Evolutionary conservation across 64 coral and sea anemone species (phyloP), one percentile per base, ranked within the genome.

Genomic region (Platygyra sinensis): DNA sequence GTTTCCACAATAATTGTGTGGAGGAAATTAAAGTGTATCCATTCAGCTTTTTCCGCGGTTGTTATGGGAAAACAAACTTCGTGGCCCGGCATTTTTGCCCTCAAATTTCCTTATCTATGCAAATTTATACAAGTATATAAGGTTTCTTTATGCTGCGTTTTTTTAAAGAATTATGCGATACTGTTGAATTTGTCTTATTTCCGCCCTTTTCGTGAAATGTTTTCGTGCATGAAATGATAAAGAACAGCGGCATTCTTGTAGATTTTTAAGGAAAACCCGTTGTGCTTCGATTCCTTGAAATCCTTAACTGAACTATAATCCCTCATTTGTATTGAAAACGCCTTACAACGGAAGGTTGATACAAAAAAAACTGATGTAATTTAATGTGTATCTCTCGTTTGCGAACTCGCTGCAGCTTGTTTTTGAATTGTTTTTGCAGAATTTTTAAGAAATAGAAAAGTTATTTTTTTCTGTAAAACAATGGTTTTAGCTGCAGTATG

Each of bases 91-190:
- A 89, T 79, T 83, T 89, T 89, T 92, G 42, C 55, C 15, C 31
- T 4, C 25, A 49, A 30, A 52, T 83, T 93, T 63, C 52, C 90
- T 96, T 96, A 96, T 96, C 94, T 96, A 96, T 96, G 94, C 90
- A 89, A 96, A 96, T 90, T 86, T 75, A 60, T 87, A 61, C 30
- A 52, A 22, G 90, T 79, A 89, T 83, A 72, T 82, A 90, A 76
- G 67, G 61, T 75, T 80, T 88, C 75, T 91, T 84, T 75, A 51
- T 50, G 39, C 8, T 28, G 18, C 20, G 60, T 38, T 22, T 73
- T n/a, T 73, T 30, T 42, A 30, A 92, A 51, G 86, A 85, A 92
- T 92, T 75, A 75, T 20, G 27, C 17, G 83, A 92, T 80, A 92
- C 75, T 22, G 17, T 8, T 10, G 33, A 74, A 71, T 69, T 86